Evolutionary conservation across 2,113 vertebrate species (phyloP).

Genomic region (Melanerpes formicivorus): DNA sequence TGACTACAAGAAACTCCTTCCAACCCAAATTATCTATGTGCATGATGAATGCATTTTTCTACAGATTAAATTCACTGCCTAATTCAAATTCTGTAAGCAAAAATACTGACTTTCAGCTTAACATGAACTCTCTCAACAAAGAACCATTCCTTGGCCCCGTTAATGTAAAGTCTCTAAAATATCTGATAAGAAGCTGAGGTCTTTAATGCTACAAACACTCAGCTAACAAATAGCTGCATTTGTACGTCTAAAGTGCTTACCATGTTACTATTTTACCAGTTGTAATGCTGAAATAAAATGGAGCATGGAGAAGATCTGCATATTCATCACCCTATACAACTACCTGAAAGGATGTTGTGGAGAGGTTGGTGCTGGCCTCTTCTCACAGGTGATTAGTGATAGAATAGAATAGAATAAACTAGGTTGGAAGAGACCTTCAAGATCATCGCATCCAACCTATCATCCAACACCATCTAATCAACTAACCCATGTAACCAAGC

Average conservation of each 20-base stretch:
- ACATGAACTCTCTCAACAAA: neutral
- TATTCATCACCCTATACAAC: no score
- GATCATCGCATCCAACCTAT: no score
- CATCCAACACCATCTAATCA: no score
- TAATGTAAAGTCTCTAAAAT: neutral
- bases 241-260: neutral
- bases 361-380: no score
- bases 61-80: neutral
- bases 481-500: no score
- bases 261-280: neutral
- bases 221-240: neutral
- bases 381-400: no score
- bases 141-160: neutral
- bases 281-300: neutral
- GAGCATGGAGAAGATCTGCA: neutral
- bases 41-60: neutral
- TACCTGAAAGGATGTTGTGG: no score
- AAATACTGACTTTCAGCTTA: conserved; percentile 2
- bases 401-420: no score
- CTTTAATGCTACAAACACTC: neutral
- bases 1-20: neutral
- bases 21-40: neutral
- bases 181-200: neutral
- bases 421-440: no score
- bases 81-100: neutral